Conservation (phyloP, 2,113 vertebrate genomes). For the Hemiprocne comata region DNA sequence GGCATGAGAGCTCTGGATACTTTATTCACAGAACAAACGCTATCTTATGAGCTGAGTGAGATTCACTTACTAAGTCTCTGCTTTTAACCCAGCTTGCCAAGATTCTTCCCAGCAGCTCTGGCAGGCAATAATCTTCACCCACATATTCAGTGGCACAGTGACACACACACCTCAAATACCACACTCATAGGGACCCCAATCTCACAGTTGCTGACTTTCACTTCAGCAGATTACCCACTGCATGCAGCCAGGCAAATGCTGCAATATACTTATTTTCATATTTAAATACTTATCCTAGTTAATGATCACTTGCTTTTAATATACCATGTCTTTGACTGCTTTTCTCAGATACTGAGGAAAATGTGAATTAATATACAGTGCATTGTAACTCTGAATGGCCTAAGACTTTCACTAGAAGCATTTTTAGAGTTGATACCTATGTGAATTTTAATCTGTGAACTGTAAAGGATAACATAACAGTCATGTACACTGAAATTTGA, state of each 20-base stretch:
- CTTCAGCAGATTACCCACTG: neutral
- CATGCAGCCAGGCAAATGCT: neutral
- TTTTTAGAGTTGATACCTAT: neutral
- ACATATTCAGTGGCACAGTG: neutral
- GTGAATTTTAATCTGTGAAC: neutral
- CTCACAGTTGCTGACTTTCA: neutral
- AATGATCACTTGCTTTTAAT: neutral
- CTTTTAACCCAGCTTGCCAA: neutral
- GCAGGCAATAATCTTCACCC: neutral
- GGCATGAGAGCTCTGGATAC: neutral
- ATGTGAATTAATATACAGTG: neutral
- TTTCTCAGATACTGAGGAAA: neutral
- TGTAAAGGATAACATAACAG: neutral
- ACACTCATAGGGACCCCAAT: neutral
- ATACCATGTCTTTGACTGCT: neutral
- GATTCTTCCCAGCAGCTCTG: neutral
- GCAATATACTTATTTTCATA: neutral
- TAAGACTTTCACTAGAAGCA: neutral
- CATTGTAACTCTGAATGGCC: neutral
- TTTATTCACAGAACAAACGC: neutral
- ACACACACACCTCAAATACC: neutral
- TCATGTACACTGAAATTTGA: neutral
- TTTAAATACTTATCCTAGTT: neutral
- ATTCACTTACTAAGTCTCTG: neutral
- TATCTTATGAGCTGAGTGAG: neutral